Conservation (phyloP, 2,797 vertebrate genomes). For the Protonibea diacanthus region DNA sequence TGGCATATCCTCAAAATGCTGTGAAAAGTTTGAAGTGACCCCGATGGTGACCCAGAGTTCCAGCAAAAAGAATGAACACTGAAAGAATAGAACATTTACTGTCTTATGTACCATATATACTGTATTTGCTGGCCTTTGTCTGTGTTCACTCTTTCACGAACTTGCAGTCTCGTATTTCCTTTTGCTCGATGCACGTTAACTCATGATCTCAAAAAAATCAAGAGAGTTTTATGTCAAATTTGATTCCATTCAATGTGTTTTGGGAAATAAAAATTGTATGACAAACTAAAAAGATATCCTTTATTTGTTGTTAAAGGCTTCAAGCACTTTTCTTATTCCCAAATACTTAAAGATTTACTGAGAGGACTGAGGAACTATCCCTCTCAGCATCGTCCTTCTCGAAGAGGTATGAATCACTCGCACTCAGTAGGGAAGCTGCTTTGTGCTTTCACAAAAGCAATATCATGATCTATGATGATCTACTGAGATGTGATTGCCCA, state of each 20-base stretch:
- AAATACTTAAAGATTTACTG: neutral
- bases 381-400: neutral
- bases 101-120: neutral
- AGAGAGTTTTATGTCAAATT: neutral
- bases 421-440: slow-evolving; percentile 1
- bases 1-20: neutral
- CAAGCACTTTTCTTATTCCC: neutral
- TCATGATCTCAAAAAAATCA: slow-evolving; percentile 3
- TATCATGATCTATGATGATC: neutral
- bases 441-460: slow-evolving; percentile 5
- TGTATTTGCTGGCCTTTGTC: neutral
- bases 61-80: no score
- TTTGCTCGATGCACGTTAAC: neutral
- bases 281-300: neutral
- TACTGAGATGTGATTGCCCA: slow-evolving; percentile 3
- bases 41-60: neutral
- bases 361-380: neutral
- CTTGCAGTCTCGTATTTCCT: neutral
- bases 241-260: neutral
- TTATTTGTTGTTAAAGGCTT: neutral
- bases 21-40: neutral
- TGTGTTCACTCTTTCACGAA: slow-evolving; percentile 1
- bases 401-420: neutral
- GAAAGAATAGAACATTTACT: neutral
- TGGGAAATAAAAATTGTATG: neutral